Evolutionary conservation across 2,113 vertebrate species (phyloP), one percentile per base, ranked within the genome.

Genomic region (Myiopsitta monachus): DNA sequence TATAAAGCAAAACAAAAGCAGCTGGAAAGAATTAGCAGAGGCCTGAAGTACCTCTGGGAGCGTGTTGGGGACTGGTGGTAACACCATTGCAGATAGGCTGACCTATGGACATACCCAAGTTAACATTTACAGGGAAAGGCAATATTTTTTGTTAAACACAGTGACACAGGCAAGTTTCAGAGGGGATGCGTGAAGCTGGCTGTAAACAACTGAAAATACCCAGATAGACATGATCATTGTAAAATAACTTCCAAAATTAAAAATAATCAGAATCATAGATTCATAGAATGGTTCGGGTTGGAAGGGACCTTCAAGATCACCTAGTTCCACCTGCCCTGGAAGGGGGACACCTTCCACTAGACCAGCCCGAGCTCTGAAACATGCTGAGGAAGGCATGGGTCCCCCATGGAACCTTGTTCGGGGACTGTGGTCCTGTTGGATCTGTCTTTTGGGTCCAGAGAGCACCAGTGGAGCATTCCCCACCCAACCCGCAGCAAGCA

Each of bases 341-440:
- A 36, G n/a, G 22, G 9, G 9, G 33, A 59, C 57, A 59, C n/a
- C n/a, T 59, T 59, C 33, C 57, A 59, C 33, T 24, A 36, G 33
- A 36, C 33, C 57, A 85, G 18, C 21, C n/a, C 38, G 31, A 85
- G 39, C 9, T 77, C 69, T 76, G 57, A 92, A 63, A 75, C 10
- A 9, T 10, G 19, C 12, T 9, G 11, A 41, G 59, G 57, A 41
- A 26, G 17, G 28, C 27, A 41, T 5, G 18, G 49, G 39, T 81
- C 33, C 26, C 49, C 66, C 2, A 0, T 18, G 47, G 18, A 80
- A 14, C 10, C 4, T 11, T 79, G 17, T 41, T 63, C 12, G 0
- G 0, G 43, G 21, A 7, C 31, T 88, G 24, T 41, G 30, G 18
- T 51, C 38, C 67, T 28, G 14, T 27, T 59, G 62, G 30, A 63